Base-by-base conservation (phyloP, 64 coral and sea anemone species). In the Actinia tenebrosa region DNA sequence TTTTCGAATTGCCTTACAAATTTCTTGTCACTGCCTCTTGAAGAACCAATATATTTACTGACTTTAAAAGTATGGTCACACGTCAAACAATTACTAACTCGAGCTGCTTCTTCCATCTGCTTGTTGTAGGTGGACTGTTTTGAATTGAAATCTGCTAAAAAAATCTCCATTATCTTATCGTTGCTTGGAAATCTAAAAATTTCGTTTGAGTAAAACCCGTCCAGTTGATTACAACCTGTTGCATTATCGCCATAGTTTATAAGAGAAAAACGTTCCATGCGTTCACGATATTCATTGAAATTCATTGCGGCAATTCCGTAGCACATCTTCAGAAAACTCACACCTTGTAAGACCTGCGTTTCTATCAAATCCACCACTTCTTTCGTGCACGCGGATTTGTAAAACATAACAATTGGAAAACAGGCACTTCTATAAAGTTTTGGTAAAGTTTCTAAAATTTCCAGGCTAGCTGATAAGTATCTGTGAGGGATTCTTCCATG, bases 171-270 rank as follows among this genome's bases (percentile, higher is more conserved):
- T 43, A 93, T 16, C 23, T 89, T 80, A 82, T 93, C 91, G 62
- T 86, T 93, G 19, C 91, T 93, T 68, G 83, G 87, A 72, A 93
- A 93, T 11, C 62, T 75, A 86, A 86, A 93, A 13, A 93, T n/a
- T n/a, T 20, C 5, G 55, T 89, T 89, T 16, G 44, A 78, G 87
- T 89, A 68, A 60, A 93, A 93, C 2, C 77, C 50, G 27, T 56
- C 18, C 19, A 44, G 30, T 1, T 71, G 68, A 9, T 37, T 71
- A 7, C 2, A 11, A 27, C 30, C 68, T 1, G 68, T 4, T 30
- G 22, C 7, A 71, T 11, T n/a, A n/a, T n/a, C n/a, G n/a, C n/a
- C n/a, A n/a, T n/a, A n/a, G n/a, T n/a, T 27, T 6, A 0, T 7
- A 71, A 9, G 11, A 84, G 72, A 20, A 0, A 15, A 18, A 16